Percentiles rank a stretch among this genome's conserved stretches.
phyloP scores from a whole-genome alignment of 2,888 invertebrate genomes.

The Monochamus alternatus region DNA sequence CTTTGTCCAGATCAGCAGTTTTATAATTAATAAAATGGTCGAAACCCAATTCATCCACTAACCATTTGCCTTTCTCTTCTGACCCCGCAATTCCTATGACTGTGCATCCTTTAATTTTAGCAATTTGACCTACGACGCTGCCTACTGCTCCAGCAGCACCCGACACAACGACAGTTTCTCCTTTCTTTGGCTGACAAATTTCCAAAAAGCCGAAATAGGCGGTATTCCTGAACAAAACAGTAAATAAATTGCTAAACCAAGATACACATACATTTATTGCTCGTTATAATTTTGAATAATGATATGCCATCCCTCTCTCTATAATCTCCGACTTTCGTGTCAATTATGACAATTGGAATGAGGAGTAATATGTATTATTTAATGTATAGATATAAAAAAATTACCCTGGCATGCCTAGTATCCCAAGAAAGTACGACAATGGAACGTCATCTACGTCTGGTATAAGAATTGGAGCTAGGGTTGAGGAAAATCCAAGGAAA shows the following conservation, averaged over 20 bases:
- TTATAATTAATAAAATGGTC: slow-evolving; percentile 83
- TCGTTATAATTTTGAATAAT: too few species aligned
- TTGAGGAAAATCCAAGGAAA: too few species aligned
- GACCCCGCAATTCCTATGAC: slow-evolving; percentile 82
- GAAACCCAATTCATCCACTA: slow-evolving; percentile 77
- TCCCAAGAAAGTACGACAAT: neutral
- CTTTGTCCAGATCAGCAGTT: slow-evolving; percentile 72
- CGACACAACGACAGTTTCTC: slow-evolving; percentile 82
- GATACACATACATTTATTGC: too few species aligned
- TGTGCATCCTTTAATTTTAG: slow-evolving; percentile 79
- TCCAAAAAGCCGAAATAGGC: slow-evolving; percentile 83
- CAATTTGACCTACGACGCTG: slow-evolving; percentile 84
- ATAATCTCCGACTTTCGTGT: too few species aligned
- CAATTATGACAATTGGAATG: too few species aligned
- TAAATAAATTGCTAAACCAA: neutral
- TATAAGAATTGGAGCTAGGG: neutral
- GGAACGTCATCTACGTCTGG: neutral
- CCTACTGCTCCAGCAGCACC: slow-evolving; percentile 89
- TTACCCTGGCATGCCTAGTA: slow-evolving; percentile 23
- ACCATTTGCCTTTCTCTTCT: slow-evolving; percentile 80
- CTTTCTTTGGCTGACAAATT: slow-evolving; percentile 79
- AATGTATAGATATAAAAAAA: neutral
- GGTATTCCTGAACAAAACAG: slow-evolving; percentile 73
- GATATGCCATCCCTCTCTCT: too few species aligned
- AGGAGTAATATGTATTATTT: slow-evolving; percentile 64